A percentile compares a stretch with the other conserved stretches of the same genome.
Conservation (phyloP, 2,888 invertebrate genomes). For the Nephrocerus scutellatus region DNA sequence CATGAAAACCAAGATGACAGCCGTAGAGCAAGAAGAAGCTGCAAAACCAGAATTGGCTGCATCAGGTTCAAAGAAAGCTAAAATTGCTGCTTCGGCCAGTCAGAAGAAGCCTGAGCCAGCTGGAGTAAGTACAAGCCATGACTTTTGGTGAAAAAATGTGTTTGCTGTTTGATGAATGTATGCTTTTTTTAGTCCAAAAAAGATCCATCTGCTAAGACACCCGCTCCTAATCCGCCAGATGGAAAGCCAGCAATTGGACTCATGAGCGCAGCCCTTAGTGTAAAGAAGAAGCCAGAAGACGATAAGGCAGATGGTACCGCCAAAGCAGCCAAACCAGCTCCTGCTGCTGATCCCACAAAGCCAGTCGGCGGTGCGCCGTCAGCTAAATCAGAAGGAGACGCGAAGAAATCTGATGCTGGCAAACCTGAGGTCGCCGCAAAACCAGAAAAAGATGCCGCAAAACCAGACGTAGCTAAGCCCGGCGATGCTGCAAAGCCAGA, state of each 20-base stretch:
- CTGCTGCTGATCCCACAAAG: too few species aligned
- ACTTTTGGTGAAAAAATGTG: too few species aligned
- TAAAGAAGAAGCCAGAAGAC: constrained; percentile 18
- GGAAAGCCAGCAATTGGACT: constrained; percentile 16
- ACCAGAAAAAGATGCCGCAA: constrained; percentile 31
- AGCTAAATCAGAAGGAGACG: too few species aligned
- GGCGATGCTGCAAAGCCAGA: constrained; percentile 34
- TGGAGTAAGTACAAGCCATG: too few species aligned
- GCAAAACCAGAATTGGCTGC: constrained; percentile 10
- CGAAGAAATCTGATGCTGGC: constrained; percentile 20
- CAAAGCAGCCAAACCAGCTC: constrained; percentile 27
- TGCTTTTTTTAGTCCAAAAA: too few species aligned
- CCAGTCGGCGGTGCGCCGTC: too few species aligned
- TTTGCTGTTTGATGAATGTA: too few species aligned
- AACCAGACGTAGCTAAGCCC: constrained; percentile 36
- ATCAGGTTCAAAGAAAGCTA: constrained; percentile 15
- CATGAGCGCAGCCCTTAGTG: constrained; percentile 3
- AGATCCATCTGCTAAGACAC: constrained; percentile 24
- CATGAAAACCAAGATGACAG: constrained; percentile 65
- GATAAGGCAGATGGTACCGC: constrained; percentile 12
- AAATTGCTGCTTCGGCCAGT: constrained; percentile 2
- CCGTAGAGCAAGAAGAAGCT: constrained; percentile 44
- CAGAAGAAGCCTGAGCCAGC: too few species aligned
- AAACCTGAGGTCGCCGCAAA: constrained; percentile 21
- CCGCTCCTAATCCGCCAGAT: constrained; percentile 25